Evolutionary conservation across 2,797 vertebrate species (phyloP).

Genomic region (Cirrhinus molitorella): DNA sequence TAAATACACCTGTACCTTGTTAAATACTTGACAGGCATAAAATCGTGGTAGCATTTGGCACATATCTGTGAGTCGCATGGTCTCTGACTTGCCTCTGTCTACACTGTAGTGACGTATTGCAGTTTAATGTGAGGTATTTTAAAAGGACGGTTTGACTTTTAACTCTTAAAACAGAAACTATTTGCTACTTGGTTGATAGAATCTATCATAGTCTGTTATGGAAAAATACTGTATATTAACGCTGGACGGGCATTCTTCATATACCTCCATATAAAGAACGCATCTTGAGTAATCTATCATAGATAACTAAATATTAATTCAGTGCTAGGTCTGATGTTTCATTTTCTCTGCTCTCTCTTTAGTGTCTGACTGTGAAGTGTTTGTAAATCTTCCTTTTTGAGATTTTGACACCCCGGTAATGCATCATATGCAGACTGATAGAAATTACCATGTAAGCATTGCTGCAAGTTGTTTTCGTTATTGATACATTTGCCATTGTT

Average conservation of each 20-base stretch:
- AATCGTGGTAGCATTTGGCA: conserved; percentile 39
- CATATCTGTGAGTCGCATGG: conserved; percentile 42
- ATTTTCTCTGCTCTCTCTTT: neutral
- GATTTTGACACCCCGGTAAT: conserved; percentile 32
- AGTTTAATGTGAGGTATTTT: conserved; percentile 40
- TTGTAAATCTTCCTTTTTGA: conserved; percentile 22
- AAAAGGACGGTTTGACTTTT: conserved; percentile 29
- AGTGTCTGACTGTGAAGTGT: conserved; percentile 33
- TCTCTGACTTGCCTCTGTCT: conserved; percentile 36
- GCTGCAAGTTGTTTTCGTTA: conserved; percentile 9
- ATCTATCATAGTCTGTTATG: conserved; percentile 47
- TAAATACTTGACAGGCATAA: conserved; percentile 25
- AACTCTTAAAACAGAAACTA: conserved; percentile 38
- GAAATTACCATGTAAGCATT: neutral
- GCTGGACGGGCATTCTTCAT: conserved; percentile 29
- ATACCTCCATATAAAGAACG: conserved; percentile 47
- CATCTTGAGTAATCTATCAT: conserved; percentile 46
- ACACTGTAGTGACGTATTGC: conserved; percentile 23
- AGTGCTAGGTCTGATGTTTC: conserved; percentile 15
- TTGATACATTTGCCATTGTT: conserved; percentile 31
- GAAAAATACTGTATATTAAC: conserved; percentile 45
- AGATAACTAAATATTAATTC: conserved; percentile 40
- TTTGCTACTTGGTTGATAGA: conserved; percentile 42
- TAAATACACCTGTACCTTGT: conserved; percentile 49
- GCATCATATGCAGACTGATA: conserved; percentile 48